phyloP scores from a whole-genome alignment of 2,888 invertebrate species.

The Hetaerina titia region DNA sequence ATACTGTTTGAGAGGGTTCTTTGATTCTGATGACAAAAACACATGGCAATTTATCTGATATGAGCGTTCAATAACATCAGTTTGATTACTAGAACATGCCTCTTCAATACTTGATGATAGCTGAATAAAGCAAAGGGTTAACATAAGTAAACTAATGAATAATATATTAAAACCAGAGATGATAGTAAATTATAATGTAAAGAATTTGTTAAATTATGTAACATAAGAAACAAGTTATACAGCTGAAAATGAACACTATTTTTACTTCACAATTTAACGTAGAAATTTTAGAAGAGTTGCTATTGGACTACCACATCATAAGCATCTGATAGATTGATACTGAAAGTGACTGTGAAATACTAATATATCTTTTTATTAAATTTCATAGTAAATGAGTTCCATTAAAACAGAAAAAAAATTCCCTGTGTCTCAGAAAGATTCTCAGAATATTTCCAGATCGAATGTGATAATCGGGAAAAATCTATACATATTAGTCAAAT shows the following conservation, averaged over 20 bases:
- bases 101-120: constrained; percentile 2
- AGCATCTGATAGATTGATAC: no score
- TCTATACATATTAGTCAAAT: no score
- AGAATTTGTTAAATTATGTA: neutral
- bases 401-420: no score
- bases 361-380: no score
- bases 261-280: no score
- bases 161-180: neutral
- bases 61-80: neutral
- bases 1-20: constrained; percentile 77
- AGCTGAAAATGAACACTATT: neutral
- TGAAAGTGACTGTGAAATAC: no score
- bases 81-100: neutral
- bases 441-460: no score
- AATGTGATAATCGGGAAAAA: no score
- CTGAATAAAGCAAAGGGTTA: neutral
- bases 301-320: no score
- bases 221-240: neutral
- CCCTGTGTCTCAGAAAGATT: no score
- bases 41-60: constrained; percentile 75
- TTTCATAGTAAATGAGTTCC: no score
- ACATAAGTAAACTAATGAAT: neutral
- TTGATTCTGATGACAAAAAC: constrained; percentile 75
- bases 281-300: no score
- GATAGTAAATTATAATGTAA: neutral